A percentile compares a stretch with the other conserved stretches of the same genome.
Conservation (phyloP, 1,140 invertebrate species). For the Diachasma alloeum region DNA sequence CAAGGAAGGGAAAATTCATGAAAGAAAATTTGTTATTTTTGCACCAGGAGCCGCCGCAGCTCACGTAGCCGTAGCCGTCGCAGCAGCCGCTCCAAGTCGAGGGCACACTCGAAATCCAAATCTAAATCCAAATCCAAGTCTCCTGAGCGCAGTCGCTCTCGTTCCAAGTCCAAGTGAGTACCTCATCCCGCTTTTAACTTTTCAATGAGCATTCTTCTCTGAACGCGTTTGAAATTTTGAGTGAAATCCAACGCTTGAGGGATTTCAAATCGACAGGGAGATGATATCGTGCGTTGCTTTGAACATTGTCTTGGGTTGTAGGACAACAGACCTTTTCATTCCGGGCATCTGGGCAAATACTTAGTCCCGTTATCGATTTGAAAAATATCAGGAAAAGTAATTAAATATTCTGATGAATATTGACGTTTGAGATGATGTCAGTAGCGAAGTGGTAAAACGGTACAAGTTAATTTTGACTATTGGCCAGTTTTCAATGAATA, state of each 20-base stretch:
- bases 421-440: too few relatives aligned
- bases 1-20: not conserved
- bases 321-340: too few relatives aligned
- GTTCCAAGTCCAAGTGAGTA: slow-evolving; percentile 69
- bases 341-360: too few relatives aligned
- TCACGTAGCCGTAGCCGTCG: slow-evolving; percentile 70
- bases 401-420: too few relatives aligned
- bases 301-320: not conserved
- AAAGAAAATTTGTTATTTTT: slow-evolving; percentile 25
- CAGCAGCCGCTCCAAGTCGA: slow-evolving; percentile 74
- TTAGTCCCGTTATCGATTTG: too few relatives aligned
- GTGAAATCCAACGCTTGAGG: not conserved
- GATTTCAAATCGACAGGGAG: not conserved
- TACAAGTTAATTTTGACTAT: too few relatives aligned
- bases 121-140: slow-evolving; percentile 76
- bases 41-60: slow-evolving; percentile 62
- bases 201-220: not conserved
- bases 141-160: slow-evolving; percentile 70
- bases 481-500: too few relatives aligned
- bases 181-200: slow-evolving; percentile 27
- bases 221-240: too few relatives aligned
- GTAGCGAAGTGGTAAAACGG: too few relatives aligned
- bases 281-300: not conserved
- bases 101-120: slow-evolving; percentile 76
- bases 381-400: too few relatives aligned